Evolutionary conservation across 2,113 vertebrate genomes (phyloP).

Genomic region (Physeter macrocephalus): DNA sequence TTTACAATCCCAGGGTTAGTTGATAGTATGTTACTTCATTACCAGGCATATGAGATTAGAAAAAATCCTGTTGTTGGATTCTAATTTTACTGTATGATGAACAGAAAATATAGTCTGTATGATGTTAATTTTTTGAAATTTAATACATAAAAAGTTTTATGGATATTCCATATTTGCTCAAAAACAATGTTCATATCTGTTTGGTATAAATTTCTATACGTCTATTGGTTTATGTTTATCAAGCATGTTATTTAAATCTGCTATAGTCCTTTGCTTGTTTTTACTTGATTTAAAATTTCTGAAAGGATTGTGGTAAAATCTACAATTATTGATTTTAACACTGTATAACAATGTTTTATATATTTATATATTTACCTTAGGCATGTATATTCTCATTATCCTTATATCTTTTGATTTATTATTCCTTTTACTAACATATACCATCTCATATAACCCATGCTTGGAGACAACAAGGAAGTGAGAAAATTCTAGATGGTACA

Average conservation of each 20-base stretch:
- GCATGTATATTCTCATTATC: background rate
- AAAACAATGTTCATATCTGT: background rate
- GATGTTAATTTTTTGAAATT: background rate
- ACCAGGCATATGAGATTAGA: background rate
- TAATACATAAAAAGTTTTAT: background rate
- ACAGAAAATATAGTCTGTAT: background rate
- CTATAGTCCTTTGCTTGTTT: background rate
- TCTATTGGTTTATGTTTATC: background rate
- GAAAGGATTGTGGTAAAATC: background rate
- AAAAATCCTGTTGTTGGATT: background rate
- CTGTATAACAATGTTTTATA: background rate
- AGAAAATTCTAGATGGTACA: constrained; percentile 7
- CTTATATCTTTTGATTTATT: background rate
- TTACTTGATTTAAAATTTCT: background rate
- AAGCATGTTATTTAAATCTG: background rate
- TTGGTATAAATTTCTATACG: background rate
- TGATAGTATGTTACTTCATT: background rate
- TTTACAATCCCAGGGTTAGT: constrained; percentile 14
- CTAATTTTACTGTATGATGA: constrained; percentile 1
- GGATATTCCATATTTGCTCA: background rate
- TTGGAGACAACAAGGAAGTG: background rate
- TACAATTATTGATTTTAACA: background rate
- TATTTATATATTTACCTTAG: background rate
- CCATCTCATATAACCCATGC: background rate
- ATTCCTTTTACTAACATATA: background rate